Evolutionary conservation across 1,140 invertebrate species (phyloP).

Genomic region (Drosophila bocqueti): DNA sequence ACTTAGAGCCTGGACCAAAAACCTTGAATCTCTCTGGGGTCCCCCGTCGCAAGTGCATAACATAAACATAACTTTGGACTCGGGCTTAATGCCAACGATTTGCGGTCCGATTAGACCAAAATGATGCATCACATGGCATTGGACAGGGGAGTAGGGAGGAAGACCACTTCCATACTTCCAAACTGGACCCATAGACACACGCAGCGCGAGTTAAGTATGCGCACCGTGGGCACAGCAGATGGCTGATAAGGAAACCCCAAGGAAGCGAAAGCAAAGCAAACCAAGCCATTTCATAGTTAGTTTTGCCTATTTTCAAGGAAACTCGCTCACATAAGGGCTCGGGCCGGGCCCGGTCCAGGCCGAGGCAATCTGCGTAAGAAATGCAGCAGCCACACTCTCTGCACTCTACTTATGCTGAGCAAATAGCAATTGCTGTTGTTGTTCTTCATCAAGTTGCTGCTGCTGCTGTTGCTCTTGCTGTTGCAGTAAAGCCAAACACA

Average conservation of each 20-base stretch:
- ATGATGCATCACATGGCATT: slow-evolving; percentile 71
- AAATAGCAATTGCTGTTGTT: slow-evolving; percentile 56
- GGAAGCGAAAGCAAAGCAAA: slow-evolving; percentile 6
- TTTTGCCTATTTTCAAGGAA: slow-evolving; percentile 77
- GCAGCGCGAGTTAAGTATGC: slow-evolving; percentile 76
- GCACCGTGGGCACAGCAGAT: slow-evolving; percentile 72
- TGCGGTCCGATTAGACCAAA: slow-evolving; percentile 77
- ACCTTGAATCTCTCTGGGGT: slow-evolving; percentile 37
- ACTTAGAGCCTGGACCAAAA: slow-evolving; percentile 12
- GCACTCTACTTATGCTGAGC: slow-evolving; percentile 67
- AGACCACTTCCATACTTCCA: neutral
- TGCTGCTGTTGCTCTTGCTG: slow-evolving; percentile 19
- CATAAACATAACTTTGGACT: slow-evolving; percentile 72
- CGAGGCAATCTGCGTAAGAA: slow-evolving; percentile 53
- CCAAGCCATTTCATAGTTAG: slow-evolving; percentile 66
- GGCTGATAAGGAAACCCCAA: slow-evolving; percentile 58
- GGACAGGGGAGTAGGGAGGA: neutral
- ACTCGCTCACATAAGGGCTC: slow-evolving; percentile 67
- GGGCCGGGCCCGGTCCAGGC: neutral
- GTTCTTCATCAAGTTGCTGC: slow-evolving; percentile 24
- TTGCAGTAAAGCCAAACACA: slow-evolving; percentile 53
- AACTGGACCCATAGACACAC: slow-evolving; percentile 50
- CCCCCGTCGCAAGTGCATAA: slow-evolving; percentile 33
- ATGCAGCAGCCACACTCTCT: slow-evolving; percentile 34
- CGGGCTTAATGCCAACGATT: slow-evolving; percentile 78